These are phyloP conservation scores for Leptura quadrifasciata DNA, from an alignment of 2,888 invertebrate species.

Conservation along the genomic window DNA sequence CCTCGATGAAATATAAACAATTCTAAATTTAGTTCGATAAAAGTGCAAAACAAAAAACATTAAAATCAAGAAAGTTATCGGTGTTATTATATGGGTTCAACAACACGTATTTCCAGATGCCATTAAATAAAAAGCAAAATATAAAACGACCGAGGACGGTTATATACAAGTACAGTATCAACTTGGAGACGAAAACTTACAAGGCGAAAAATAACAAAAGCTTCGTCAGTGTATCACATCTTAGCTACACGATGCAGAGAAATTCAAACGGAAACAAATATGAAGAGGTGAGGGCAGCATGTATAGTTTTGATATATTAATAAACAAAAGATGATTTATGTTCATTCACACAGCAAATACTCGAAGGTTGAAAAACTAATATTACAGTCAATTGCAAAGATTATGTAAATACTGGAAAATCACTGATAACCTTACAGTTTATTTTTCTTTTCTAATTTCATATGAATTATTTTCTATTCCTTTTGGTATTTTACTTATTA, in stretches of 20 bases:
- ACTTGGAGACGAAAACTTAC: constrained; percentile 38
- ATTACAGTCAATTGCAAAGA: too few species aligned
- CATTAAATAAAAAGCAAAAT: constrained; percentile 20
- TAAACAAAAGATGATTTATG: too few species aligned
- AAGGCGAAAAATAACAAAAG: constrained; percentile 18
- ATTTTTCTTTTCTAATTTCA: too few species aligned
- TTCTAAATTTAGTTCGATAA: constrained; percentile 9
- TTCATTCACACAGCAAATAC: too few species aligned
- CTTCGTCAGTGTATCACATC: constrained; percentile 45
- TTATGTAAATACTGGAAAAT: too few species aligned
- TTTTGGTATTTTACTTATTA: too few species aligned
- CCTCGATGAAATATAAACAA: neutral
- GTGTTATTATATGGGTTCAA: constrained; percentile 31
- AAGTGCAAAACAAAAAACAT: constrained; percentile 5
- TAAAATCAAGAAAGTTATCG: constrained; percentile 32
- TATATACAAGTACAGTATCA: constrained; percentile 47
- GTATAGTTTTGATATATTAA: neutral
- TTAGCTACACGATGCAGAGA: constrained; percentile 60
- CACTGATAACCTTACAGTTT: too few species aligned
- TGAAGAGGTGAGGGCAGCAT: neutral
- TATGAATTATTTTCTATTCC: too few species aligned
- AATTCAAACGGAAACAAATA: constrained; percentile 45
- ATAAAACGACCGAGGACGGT: constrained; percentile 24
- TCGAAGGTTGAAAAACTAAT: too few species aligned
- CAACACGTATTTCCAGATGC: constrained; percentile 31